A percentile compares a stretch with the other conserved stretches of the same genome.
These are phyloP conservation scores for Rhadina sibilatrix DNA, from an alignment of 2,113 vertebrate species.

Conservation along the genomic window DNA sequence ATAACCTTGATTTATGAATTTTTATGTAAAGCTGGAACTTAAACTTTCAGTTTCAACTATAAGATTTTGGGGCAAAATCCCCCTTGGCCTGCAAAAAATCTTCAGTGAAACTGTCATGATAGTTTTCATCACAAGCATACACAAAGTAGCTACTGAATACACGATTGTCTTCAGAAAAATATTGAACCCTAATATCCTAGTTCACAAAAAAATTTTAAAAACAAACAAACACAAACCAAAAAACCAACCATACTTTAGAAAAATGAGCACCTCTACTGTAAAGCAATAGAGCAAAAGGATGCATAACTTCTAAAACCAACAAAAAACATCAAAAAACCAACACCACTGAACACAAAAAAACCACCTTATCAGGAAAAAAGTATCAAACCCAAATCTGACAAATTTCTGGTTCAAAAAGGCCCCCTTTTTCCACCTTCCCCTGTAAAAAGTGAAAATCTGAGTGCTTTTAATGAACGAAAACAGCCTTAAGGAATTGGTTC, in stretches of 20 bases:
- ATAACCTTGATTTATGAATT: not conserved
- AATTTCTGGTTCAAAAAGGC: not conserved
- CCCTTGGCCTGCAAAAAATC: not conserved
- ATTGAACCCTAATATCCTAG: fast-evolving
- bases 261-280: not conserved
- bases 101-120: fast-evolving
- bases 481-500: not conserved
- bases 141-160: not conserved
- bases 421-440: not conserved
- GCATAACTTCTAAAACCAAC: fast-evolving
- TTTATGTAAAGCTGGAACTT: not conserved
- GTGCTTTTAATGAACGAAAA: not conserved
- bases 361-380: not conserved
- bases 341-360: not conserved
- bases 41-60: not conserved
- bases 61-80: not conserved
- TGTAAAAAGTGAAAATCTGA: not conserved
- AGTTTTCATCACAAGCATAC: not conserved
- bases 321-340: not conserved
- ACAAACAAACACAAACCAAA: not conserved
- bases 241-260: not conserved
- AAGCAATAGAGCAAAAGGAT: not conserved
- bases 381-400: not conserved
- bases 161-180: not conserved
- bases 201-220: not conserved